Base-by-base conservation (phyloP, 2,797 vertebrate genomes). In the Sebastes hopkinsi region DNA sequence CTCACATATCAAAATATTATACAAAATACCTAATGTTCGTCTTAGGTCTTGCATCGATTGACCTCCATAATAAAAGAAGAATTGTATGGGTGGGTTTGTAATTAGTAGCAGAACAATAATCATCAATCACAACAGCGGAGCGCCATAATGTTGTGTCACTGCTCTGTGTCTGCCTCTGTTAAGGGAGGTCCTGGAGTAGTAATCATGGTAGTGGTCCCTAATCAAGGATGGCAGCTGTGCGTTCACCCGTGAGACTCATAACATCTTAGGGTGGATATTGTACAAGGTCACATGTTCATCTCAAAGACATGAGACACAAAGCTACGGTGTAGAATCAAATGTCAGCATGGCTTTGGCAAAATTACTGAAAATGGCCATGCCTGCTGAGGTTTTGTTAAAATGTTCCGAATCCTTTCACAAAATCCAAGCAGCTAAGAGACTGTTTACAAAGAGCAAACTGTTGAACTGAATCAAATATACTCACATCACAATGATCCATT, bases 161-260 rank as follows among this genome's bases (percentile, higher is more conserved):
- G 79, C 64, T 88, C 61, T 73, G 66, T 73, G 68, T 72, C 60
- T 67, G 66, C 75, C 60, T 79, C 72, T 65, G 50, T 82, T 85
- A 67, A 84, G 68, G 73, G 79, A 81, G 77, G 78, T 87, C 83
- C 85, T 85, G 80, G 75, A 85, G 83, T 89, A 84, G 75, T 86
- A 94, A 94, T 95, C 87, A 92, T 66, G 88, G 82, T 89, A 94
- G 92, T 94, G 90, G 90, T 91, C 86, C 78, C 86, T 95, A 93
- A 95, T 93, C 88, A 92, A 91, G 86, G 64, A 81, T 89, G 88
- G 91, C 87, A 95, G 92, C 86, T 90, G 85, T 84, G 75, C 84
- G 86, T 90, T 90, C 80, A 85, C 93, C 89, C 94, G 71, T 73
- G 93, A 94, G 93, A 92, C 90, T 84, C 87, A 86, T 93, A 93